These are phyloP conservation scores for Oryzias celebensis DNA, from an alignment of 2,113 vertebrate species.

Conservation along the genomic window DNA sequence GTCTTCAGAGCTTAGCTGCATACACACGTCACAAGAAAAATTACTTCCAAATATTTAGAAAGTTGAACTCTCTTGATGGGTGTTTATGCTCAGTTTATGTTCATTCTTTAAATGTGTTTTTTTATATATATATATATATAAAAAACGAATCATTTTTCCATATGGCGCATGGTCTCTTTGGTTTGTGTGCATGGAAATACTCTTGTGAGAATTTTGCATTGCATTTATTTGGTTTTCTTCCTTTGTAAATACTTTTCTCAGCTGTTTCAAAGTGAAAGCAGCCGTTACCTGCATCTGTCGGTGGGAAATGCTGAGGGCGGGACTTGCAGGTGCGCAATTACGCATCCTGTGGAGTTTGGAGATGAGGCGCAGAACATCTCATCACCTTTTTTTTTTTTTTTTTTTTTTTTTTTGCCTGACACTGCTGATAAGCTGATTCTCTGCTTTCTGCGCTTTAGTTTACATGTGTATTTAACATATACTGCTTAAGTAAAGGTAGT, in stretches of 20 bases:
- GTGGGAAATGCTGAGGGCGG: not conserved
- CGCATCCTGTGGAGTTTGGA: slow-evolving; percentile 23
- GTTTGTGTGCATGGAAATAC: not conserved
- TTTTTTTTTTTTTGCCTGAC: not conserved
- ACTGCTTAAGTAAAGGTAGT: too few species aligned
- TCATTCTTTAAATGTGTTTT: not conserved
- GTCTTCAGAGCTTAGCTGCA: slow-evolving; percentile 30
- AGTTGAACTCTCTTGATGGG: not conserved
- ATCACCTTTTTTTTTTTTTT: slow-evolving; percentile 27
- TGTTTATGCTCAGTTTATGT: not conserved
- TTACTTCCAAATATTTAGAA: not conserved
- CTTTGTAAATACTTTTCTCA: not conserved
- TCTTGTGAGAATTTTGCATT: not conserved
- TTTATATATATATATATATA: too few species aligned
- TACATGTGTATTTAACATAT: too few species aligned
- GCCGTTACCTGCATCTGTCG: not conserved
- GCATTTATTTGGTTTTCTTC: not conserved
- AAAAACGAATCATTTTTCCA: not conserved
- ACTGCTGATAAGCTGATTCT: not conserved
- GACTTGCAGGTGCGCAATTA: slow-evolving; percentile 31
- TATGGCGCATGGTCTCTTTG: not conserved
- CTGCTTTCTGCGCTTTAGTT: too few species aligned
- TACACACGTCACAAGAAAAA: not conserved
- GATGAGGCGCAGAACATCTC: not conserved
- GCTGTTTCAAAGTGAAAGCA: not conserved